A percentile compares a stretch with the other conserved stretches of the same genome.
Conservation (phyloP, 2,888 invertebrate species). For the Eudasyphora cyanicolor region DNA sequence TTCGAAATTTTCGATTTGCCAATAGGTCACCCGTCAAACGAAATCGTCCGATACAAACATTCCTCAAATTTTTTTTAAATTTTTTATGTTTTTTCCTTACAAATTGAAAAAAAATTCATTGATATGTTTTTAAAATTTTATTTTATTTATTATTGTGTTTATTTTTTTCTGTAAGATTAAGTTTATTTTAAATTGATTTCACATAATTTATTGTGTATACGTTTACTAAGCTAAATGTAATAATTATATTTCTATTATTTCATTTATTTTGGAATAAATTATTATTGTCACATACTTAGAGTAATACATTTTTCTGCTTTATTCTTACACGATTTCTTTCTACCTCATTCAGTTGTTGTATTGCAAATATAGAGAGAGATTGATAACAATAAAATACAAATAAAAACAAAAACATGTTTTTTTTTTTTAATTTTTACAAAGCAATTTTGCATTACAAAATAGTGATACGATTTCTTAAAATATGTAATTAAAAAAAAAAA, state of each 20-base stretch:
- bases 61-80: no score
- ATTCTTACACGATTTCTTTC: neutral
- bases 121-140: conserved; percentile 26
- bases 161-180: conserved; percentile 13
- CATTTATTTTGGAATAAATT: conserved; percentile 76
- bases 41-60: no score
- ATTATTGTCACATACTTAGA: conserved; percentile 79
- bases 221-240: conserved; percentile 56
- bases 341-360: conserved; percentile 16
- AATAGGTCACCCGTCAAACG: no score
- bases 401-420: conserved; percentile 9
- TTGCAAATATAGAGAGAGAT: neutral
- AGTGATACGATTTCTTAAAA: neutral
- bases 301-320: conserved; percentile 54
- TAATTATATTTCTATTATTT: conserved; percentile 47
- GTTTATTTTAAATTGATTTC: conserved; percentile 58
- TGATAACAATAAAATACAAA: conserved; percentile 25
- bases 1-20: no score
- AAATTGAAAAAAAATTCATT: neutral
- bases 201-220: conserved; percentile 61
- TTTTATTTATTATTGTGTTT: neutral
- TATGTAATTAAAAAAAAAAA: neutral
- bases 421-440: neutral
- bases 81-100: no score
- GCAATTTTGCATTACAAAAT: neutral